Evolutionary conservation across 2,888 invertebrate genomes (phyloP), one percentile per base, ranked within the genome.

Genomic region (Dione vanillae): DNA sequence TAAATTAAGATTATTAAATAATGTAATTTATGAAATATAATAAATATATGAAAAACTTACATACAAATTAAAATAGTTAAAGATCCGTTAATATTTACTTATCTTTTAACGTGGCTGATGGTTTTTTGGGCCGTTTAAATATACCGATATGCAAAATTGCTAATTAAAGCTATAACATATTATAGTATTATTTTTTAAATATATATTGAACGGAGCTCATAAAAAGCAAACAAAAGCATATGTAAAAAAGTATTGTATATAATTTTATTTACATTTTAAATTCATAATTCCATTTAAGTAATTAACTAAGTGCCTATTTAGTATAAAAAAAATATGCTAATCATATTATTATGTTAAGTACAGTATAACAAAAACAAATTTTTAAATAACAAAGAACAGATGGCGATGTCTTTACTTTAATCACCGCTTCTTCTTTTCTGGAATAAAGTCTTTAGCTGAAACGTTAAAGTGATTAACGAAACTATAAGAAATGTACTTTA

Each of bases 61-160:
- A 49, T 27, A 9, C 12, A 35, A 47, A 47, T 12, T 2, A 62
- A 62, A 43, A 45, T 45, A 45, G 40, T 45, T 45, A 20, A 64
- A 69, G 62, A 47, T 64, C 64, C 68, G 54, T 62, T 62, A 68
- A 62, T 37, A 54, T 69, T 20, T 58, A 41, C 49, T 20, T 20
- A 68, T n/a, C 61, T 51, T 54, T 45, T 62, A 68, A 68, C 20
- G 54, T 68, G 61, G 68, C 61, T 45, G 61, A 52, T 43, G 27
- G 5, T 27, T 62, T 16, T 7, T 37, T 19, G 19, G 20, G 16
- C 14, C 61, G 61, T 43, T 68, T 49, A 52, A 45, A 52, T 68
- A 43, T 61, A 37, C 35, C 16, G 49, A 67, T 19, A 11, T 61
- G 2, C 16, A 16, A n/a, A 14, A 59, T 59, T 59, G 11, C 35